A percentile compares a stretch with the other conserved stretches of the same genome.
These are phyloP conservation scores for Herpailurus yagouaroundi DNA, from an alignment of 2,113 vertebrate species.

Conservation along the genomic window DNA sequence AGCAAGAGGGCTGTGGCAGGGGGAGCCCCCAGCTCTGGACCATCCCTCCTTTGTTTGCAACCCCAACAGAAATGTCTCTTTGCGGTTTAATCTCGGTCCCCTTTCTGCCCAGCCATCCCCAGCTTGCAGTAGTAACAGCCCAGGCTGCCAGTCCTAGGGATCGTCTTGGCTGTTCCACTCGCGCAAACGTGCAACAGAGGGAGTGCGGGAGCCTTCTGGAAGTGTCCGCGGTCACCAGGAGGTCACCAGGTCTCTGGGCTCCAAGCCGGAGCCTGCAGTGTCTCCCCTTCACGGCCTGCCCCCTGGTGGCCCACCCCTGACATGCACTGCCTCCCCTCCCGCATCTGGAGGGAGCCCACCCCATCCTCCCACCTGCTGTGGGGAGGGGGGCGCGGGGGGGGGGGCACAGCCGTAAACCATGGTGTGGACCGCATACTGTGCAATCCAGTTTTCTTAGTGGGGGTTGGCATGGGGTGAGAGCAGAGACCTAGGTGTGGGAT, in stretches of 20 bases:
- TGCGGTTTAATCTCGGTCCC: neutral
- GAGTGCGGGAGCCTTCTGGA: neutral
- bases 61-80: neutral
- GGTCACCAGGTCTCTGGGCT: neutral
- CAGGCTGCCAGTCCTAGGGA: neutral
- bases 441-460: too few relatives aligned
- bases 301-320: neutral
- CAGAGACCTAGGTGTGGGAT: neutral
- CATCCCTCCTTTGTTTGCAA: neutral
- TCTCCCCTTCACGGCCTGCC: fast-evolving
- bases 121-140: neutral
- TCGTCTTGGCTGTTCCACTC: fast-evolving
- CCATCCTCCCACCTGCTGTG: neutral
- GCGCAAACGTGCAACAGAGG: fast-evolving
- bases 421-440: fast-evolving
- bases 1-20: fast-evolving
- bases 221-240: fast-evolving
- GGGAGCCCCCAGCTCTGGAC: fast-evolving
- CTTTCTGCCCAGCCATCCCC: neutral
- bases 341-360: fast-evolving
- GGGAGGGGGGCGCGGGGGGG: too few relatives aligned
- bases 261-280: neutral
- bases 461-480: too few relatives aligned
- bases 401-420: neutral
- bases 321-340: neutral